Evolutionary conservation across 2,888 invertebrate species (phyloP), one percentile per base, ranked within the genome.

Genomic region (Calephelis perditalis): DNA sequence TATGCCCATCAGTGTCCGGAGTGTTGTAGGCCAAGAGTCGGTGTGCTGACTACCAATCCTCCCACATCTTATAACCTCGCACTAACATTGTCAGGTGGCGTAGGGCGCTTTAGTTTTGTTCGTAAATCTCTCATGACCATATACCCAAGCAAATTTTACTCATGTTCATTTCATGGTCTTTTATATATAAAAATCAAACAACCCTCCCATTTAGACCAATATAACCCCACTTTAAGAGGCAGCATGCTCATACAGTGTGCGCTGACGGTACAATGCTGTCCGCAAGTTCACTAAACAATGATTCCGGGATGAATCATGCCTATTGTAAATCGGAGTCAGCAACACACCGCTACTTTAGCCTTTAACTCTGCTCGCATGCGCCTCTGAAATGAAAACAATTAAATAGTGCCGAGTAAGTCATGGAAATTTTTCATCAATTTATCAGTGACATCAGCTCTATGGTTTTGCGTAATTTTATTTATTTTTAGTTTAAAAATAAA

Each of bases 371-470:
- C 84, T 81, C 82, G 89, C 91, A 91, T 91, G 91, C 86, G 91
- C 91, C 91, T 91, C 91, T 91, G 91, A 87, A 91, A 91, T 82
- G 76, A 86, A 87, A 86, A 87, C 81, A 84, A 78, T 80, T 78
- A 84, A 88, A 87, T 88, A 86, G 86, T 89, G 91, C 91, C 79
- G 74, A 87, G 88, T 85, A 84, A 84, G 91, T 90, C 89, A 89
- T 89, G 89, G 90, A 88, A 86, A 87, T 89, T 89, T 86, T 76
- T 76, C 71, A 69, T 64, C 70, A 63, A 62, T 63, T 66, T 65
- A 62, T 44, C 58, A 55, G 56, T 63, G 57, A 62, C 62, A 68
- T 52, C 52, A 26, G 35, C 66, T 66, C 59, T 59, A 57, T 60
- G 46, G 12, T 10, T 47, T 43, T 57, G 61, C 52, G 58, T 64